Conservation (phyloP, 2,797 vertebrate species). For the Valencia hispanica region DNA sequence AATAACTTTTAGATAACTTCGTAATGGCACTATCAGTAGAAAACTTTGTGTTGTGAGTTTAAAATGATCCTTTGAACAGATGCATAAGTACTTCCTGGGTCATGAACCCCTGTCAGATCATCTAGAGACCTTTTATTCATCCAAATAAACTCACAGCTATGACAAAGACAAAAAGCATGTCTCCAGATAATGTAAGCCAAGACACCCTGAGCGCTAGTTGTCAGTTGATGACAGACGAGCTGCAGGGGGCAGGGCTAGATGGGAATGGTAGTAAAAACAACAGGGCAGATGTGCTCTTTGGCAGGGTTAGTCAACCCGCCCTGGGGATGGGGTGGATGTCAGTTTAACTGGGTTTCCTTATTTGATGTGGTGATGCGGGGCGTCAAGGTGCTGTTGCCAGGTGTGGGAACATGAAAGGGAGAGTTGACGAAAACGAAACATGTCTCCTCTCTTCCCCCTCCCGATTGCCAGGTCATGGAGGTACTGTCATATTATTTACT, state of each 20-base stretch:
- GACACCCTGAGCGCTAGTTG: constrained; percentile 52
- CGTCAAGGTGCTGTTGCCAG: constrained; percentile 64
- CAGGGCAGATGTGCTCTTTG: constrained; percentile 75
- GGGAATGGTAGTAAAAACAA: constrained; percentile 77
- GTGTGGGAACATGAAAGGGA: constrained; percentile 80
- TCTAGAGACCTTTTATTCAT: constrained; percentile 38
- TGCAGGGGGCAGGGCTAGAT: constrained; percentile 66
- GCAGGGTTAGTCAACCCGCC: constrained; percentile 67
- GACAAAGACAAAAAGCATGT: constrained; percentile 35
- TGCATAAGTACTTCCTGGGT: constrained; percentile 43
- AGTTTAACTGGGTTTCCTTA: constrained; percentile 54
- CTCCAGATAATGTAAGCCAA: constrained; percentile 59
- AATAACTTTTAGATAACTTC: neutral
- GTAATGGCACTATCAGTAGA: neutral
- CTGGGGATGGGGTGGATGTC: constrained; percentile 51
- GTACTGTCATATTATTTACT: constrained; percentile 36
- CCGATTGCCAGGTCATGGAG: constrained; percentile 28
- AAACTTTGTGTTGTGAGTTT: neutral
- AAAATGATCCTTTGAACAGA: constrained; percentile 30
- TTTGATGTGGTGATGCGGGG: constrained; percentile 76
- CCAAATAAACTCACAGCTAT: constrained; percentile 38
- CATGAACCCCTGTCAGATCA: constrained; percentile 51
- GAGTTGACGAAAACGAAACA: constrained; percentile 61
- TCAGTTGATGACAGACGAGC: constrained; percentile 70
- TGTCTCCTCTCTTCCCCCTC: constrained; percentile 16